Conservation (phyloP, 2,888 invertebrate species). For the Eucera pruinosa region DNA sequence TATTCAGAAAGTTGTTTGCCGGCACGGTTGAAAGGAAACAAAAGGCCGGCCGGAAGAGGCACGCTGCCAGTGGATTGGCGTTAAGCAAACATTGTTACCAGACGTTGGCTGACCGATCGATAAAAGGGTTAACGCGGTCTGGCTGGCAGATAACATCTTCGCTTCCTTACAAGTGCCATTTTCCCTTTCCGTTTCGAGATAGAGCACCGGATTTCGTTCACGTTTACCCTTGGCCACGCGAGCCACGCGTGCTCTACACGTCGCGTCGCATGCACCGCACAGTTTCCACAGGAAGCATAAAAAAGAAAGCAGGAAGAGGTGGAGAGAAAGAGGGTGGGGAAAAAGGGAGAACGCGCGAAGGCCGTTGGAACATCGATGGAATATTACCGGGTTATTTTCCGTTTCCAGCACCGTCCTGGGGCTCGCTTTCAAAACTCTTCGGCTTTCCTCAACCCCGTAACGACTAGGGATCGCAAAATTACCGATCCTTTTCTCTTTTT, state of each 20-base stretch:
- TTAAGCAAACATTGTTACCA: slow-evolving; percentile 51
- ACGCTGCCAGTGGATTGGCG: slow-evolving; percentile 35
- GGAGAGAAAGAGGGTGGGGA: too few species aligned
- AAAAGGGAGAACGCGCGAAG: too few species aligned
- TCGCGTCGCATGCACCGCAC: not conserved
- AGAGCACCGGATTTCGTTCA: slow-evolving; percentile 18
- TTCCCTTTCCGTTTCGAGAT: slow-evolving; percentile 8
- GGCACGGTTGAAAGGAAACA: slow-evolving; percentile 4
- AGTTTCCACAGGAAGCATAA: too few species aligned
- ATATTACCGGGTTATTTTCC: slow-evolving; percentile 37
- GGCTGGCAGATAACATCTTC: slow-evolving; percentile 48
- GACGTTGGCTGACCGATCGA: slow-evolving; percentile 45
- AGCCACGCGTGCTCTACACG: too few species aligned
- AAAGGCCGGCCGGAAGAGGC: slow-evolving; percentile 12
- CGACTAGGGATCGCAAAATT: slow-evolving; percentile 2
- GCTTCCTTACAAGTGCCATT: slow-evolving; percentile 25
- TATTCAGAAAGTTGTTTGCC: slow-evolving; percentile 5
- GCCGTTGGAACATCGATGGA: slow-evolving; percentile 25
- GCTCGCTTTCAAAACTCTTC: slow-evolving; percentile 7
- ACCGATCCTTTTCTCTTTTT: too few species aligned
- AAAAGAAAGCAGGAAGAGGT: too few species aligned
- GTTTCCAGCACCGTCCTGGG: not conserved
- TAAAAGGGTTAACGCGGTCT: slow-evolving; percentile 56
- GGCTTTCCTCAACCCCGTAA: not conserved
- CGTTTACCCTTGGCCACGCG: too few species aligned